Base-by-base conservation (phyloP, 1,140 invertebrate species). In the Whitmania pigra region DNA sequence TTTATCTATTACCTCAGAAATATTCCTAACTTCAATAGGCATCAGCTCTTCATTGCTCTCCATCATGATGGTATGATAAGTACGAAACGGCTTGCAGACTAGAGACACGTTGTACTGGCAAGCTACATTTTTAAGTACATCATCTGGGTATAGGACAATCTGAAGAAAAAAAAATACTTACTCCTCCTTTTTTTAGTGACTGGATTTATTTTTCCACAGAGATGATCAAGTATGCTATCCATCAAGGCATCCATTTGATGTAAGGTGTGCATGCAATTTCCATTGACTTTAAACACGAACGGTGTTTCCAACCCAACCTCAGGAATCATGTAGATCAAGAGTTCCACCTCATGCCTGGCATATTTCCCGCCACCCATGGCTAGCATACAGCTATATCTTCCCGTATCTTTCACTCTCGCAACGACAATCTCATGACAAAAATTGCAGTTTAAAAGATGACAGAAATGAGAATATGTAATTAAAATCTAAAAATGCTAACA, bases 161-260 rank as follows among this genome's bases (percentile, higher is more conserved):
- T 36, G 31, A 31, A 6, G 29, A 63, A 63, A 63, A 25, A 63
- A n/a, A 63, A 63, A 63, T 25, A 63, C 57, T 22, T 25, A 63
- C 57, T 63, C 57, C 29, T 22, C 57, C 57, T 63, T 18, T 20
- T 11, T 13, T 63, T 22, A 13, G 2, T 22, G 11, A 22, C 29
- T 25, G 29, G 22, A n/a, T 63, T 31, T 63, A 11, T 22, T 63
- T 63, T 63, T 63, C 57, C 57, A 63, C 57, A 63, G 22, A 63
- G 57, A 18, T 15, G 57, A 25, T 63, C 57, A 15, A 25, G 18
- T 22, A 63, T 63, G 22, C 11, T 22, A 31, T 63, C 57, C 22
- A 63, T 63, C 11, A 63, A 63, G 29, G 7, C 57, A 13, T 22
- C 57, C 57, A 63, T 63, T 31, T 25, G 57, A 31, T 63, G 57